These are phyloP conservation scores for Melipona bicolor DNA, from an alignment of 2,888 invertebrate species.

Conservation along the genomic window DNA sequence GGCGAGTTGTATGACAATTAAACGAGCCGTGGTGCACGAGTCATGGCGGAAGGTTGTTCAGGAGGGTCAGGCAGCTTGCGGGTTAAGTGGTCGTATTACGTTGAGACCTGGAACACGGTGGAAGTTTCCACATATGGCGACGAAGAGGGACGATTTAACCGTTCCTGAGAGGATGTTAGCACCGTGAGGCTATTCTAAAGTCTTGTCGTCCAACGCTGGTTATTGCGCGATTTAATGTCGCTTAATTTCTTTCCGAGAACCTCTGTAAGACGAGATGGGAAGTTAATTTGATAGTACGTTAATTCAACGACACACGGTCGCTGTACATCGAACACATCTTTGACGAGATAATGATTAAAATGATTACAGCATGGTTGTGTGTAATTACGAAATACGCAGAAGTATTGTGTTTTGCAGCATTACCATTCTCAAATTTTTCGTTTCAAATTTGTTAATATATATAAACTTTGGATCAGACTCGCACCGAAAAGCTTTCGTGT, in stretches of 20 bases:
- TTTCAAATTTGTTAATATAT: no score
- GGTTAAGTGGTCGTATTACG: constrained; percentile 81
- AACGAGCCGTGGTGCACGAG: constrained; percentile 33
- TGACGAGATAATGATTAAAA: background rate
- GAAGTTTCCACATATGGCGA: constrained; percentile 70
- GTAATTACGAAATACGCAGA: no score
- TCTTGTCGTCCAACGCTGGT: constrained; percentile 11
- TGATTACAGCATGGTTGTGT: background rate
- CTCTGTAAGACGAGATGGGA: background rate
- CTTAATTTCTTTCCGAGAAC: background rate
- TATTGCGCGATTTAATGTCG: constrained; percentile 1
- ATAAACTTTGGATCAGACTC: no score
- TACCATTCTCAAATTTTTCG: no score
- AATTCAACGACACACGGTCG: background rate
- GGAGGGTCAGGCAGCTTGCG: constrained; percentile 75
- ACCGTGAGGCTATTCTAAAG: constrained; percentile 9
- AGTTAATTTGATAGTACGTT: background rate
- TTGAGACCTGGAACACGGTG: constrained; percentile 77
- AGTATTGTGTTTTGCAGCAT: no score
- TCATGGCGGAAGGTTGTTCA: constrained; percentile 16
- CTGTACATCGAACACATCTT: background rate
- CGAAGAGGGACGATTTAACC: constrained; percentile 25
- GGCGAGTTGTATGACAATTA: constrained; percentile 42
- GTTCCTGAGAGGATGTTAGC: constrained; percentile 14
- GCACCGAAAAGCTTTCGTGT: no score